phyloP scores from a whole-genome alignment of 2,797 vertebrate species.

The Chromis chromis region DNA sequence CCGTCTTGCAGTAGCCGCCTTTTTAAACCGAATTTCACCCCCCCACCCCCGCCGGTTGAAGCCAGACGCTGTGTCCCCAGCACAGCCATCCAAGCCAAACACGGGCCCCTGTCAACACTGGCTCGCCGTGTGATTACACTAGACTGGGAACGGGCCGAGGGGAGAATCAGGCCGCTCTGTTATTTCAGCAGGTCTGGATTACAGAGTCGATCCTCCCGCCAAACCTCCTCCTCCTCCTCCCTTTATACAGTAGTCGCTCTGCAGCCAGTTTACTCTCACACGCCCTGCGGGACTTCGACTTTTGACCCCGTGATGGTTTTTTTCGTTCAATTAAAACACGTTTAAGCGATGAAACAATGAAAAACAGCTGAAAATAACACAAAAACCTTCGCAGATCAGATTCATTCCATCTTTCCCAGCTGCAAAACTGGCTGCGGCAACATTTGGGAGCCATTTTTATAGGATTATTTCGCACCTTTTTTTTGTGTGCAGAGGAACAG shows the following conservation, averaged over 20 bases:
- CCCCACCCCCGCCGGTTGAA: neutral
- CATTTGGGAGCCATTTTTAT: neutral
- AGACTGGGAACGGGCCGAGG: slow-evolving; percentile 70
- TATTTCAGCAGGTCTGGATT: slow-evolving; percentile 82
- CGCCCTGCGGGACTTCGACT: slow-evolving; percentile 58
- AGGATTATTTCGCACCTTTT: neutral
- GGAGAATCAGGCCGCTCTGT: slow-evolving; percentile 69
- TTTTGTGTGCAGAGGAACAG: neutral
- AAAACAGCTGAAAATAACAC: neutral
- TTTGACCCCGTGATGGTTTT: slow-evolving; percentile 65
- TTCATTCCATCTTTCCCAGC: neutral
- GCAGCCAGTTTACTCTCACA: slow-evolving; percentile 67
- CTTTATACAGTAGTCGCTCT: slow-evolving; percentile 73
- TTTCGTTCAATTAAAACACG: slow-evolving; percentile 18
- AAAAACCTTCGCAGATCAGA: neutral
- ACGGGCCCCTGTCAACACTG: slow-evolving; percentile 75
- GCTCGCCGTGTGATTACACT: slow-evolving; percentile 69
- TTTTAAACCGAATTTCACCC: neutral
- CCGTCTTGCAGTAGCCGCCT: slow-evolving; percentile 36
- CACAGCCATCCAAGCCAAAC: slow-evolving; percentile 76
- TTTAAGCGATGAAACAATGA: slow-evolving; percentile 4
- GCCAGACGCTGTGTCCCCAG: slow-evolving; percentile 72
- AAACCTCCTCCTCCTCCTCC: slow-evolving; percentile 54
- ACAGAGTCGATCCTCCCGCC: slow-evolving; percentile 65
- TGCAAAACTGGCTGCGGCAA: neutral